These are phyloP conservation scores for Sander vitreus DNA, from an alignment of 2,113 vertebrate genomes.

Conservation along the genomic window DNA sequence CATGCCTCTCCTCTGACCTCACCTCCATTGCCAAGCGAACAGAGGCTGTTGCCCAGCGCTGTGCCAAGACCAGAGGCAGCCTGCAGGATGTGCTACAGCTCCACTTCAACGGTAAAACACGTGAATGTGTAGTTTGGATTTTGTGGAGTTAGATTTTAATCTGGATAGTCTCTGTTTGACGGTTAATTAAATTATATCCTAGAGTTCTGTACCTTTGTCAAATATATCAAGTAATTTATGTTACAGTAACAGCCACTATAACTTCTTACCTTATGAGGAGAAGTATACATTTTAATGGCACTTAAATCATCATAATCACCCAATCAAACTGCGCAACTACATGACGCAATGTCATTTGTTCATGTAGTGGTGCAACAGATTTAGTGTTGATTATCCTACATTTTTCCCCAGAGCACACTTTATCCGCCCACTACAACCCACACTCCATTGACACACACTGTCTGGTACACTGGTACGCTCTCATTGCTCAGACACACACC, in stretches of 20 bases:
- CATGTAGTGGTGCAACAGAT: slow-evolving; percentile 63
- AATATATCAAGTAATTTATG: neutral
- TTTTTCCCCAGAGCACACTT: slow-evolving; percentile 67
- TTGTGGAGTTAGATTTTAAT: neutral
- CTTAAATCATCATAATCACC: slow-evolving; percentile 52
- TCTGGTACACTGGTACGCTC: slow-evolving; percentile 59
- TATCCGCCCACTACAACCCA: slow-evolving; percentile 57
- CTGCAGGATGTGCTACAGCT: slow-evolving; percentile 92
- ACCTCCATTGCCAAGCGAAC: slow-evolving; percentile 89
- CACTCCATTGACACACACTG: slow-evolving; percentile 63
- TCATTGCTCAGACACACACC: slow-evolving; percentile 76
- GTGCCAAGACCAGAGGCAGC: slow-evolving; percentile 85
- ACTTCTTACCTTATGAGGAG: slow-evolving; percentile 4
- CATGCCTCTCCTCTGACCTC: slow-evolving; percentile 87
- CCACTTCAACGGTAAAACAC: slow-evolving; percentile 88
- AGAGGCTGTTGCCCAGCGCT: slow-evolving; percentile 87
- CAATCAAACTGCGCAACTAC: slow-evolving; percentile 40
- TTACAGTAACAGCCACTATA: neutral
- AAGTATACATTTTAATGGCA: slow-evolving; percentile 30
- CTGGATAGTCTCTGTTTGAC: neutral
- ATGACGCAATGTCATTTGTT: slow-evolving; percentile 53
- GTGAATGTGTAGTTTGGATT: neutral
- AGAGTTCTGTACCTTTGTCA: neutral
- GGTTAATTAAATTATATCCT: neutral
- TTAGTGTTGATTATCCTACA: slow-evolving; percentile 70